Evolutionary conservation across 1,140 invertebrate genomes (phyloP).

Genomic region (Antheraea mylitta): DNA sequence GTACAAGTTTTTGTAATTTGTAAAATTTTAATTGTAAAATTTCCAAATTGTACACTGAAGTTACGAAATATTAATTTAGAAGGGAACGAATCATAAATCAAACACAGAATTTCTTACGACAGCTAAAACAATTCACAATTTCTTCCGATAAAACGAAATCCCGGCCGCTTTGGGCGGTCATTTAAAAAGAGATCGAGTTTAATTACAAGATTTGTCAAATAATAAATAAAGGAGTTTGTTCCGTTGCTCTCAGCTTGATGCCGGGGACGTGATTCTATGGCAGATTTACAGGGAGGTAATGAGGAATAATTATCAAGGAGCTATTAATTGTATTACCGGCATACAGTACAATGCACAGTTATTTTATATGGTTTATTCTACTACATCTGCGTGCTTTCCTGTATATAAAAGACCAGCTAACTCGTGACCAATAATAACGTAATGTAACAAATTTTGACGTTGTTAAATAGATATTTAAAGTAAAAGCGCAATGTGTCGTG

Average conservation of each 20-base stretch:
- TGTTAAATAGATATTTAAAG: no score
- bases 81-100: neutral
- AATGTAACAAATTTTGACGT: no score
- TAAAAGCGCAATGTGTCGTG: no score
- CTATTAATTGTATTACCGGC: neutral
- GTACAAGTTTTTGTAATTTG: neutral
- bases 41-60: neutral
- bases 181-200: conserved; percentile 39
- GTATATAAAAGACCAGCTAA: no score
- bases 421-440: no score
- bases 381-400: no score
- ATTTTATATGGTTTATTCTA: no score
- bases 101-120: conserved; percentile 2
- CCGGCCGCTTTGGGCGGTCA: conserved; percentile 19
- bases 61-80: neutral
- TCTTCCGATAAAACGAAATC: conserved; percentile 19
- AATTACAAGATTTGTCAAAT: conserved; percentile 50
- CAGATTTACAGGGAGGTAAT: conserved; percentile 1
- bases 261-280: conserved; percentile 8
- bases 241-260: conserved; percentile 17
- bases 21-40: neutral
- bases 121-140: conserved; percentile 3
- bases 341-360: no score
- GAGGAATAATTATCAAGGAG: neutral
- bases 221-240: conserved; percentile 44